Base-by-base conservation (phyloP, 2,797 vertebrate genomes). In the Cichlasoma orientale region DNA sequence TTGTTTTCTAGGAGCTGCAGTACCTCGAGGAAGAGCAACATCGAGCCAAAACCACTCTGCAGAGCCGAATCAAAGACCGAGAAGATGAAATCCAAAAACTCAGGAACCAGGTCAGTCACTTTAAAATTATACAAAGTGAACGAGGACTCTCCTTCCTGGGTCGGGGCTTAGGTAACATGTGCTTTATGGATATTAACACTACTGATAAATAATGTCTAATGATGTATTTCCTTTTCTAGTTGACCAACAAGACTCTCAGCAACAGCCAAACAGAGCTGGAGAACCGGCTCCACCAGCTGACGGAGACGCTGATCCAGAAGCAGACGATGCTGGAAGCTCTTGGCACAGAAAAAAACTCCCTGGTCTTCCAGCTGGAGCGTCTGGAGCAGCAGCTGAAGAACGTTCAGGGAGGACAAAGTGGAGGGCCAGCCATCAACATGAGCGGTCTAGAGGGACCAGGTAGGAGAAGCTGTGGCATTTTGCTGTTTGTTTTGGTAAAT, bases 51-150 rank as follows among this genome's bases (percentile, higher is more conserved):
- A 95, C 90, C 71, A 95, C 95, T 23, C 93, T 99, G 85, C 98
- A 99, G 91, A 97, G 95, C 92, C 96, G 97, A 83, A 95, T 99
- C 88, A 97, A 97, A 91, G 98, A 99, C 94, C 84, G 98, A 88
- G 98, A 99, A 82, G 98, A 99, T 71, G 98, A 99, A 92, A 99
- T 99, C 86, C 97, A 99, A 82, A 99, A 99, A 92, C 98, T 99
- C 89, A 96, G 98, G 93, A 99, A 99, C 91, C 98, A 99, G 97
- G 98, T 98, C 84, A 25, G 81, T 58, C 14, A 13, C 33, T 70
- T 66, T 8, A 6, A 41, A 19, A 21, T 33, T 2, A 13, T 7
- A 68, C 14, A 47, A 31, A 27, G 44, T 8, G 16, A 66, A 1
- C 47, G 23, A 27, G 0, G 38, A 27, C 23, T 47, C 61, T 27